phyloP scores from a whole-genome alignment of 1,140 invertebrate genomes.

The Phocides pigmalion region DNA sequence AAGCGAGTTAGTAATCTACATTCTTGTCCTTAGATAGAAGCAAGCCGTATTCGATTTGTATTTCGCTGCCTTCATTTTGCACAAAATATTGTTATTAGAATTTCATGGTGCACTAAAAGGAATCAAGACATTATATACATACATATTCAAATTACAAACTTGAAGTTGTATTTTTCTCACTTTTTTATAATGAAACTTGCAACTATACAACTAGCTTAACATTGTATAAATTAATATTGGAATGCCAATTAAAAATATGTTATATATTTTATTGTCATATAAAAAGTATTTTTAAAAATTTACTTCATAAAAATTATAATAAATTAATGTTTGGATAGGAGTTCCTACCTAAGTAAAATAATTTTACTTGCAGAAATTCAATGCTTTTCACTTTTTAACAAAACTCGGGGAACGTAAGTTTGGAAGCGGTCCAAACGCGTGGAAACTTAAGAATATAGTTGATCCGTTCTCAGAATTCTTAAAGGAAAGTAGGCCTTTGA shows the following conservation, averaged over 20 bases:
- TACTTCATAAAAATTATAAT: no score
- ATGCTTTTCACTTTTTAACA: slow-evolving; percentile 6
- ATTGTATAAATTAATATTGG: no score
- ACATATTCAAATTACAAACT: neutral
- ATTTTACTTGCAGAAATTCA: slow-evolving; percentile 1
- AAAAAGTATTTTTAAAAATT: no score
- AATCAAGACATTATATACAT: neutral
- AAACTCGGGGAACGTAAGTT: slow-evolving; percentile 9
- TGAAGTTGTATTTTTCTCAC: neutral
- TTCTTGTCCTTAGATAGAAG: neutral
- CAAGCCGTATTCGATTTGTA: neutral
- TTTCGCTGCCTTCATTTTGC: neutral
- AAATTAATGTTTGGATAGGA: no score
- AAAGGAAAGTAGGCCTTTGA: slow-evolving; percentile 29
- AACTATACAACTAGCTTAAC: no score
- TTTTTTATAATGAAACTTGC: neutral
- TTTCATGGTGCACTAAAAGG: neutral
- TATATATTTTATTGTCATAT: no score
- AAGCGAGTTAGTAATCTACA: neutral
- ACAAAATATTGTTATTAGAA: neutral
- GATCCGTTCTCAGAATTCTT: slow-evolving; percentile 21
- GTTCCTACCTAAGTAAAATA: neutral
- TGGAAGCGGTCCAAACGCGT: slow-evolving; percentile 18
- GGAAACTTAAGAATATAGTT: slow-evolving; percentile 25
- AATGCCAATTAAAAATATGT: no score